A percentile compares a stretch with the other conserved stretches of the same genome.
Conservation (phyloP, 2,888 invertebrate genomes). For the Kuschelorhynchus macadamiae region DNA sequence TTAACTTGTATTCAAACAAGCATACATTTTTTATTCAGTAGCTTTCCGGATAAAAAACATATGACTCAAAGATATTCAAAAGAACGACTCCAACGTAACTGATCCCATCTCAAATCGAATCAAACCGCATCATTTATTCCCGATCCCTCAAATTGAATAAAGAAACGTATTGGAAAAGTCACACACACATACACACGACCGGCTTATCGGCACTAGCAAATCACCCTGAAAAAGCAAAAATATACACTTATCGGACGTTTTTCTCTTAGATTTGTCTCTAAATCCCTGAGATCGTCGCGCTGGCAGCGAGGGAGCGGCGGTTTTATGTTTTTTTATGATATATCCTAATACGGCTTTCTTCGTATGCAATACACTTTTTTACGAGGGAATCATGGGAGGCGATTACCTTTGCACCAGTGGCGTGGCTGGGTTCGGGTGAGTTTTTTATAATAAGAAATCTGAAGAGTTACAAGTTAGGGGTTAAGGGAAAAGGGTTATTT, state of each 20-base stretch:
- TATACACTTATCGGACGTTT: conserved; percentile 51
- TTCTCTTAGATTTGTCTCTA: conserved; percentile 63
- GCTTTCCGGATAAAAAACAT: no score
- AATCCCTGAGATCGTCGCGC: conserved; percentile 59
- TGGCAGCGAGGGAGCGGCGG: conserved; percentile 17
- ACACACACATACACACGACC: conserved; percentile 35
- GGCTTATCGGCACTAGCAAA: conserved; percentile 48
- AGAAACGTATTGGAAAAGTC: conserved; percentile 50
- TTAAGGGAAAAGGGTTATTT: no score
- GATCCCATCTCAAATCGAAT: conserved; percentile 30
- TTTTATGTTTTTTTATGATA: conserved; percentile 51
- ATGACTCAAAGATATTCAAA: no score
- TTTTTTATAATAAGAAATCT: no score
- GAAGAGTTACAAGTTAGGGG: no score
- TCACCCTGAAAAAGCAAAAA: conserved; percentile 50
- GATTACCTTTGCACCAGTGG: conserved; percentile 40
- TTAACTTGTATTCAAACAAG: no score
- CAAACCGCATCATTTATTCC: conserved; percentile 48
- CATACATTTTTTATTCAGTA: no score
- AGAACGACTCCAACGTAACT: no score
- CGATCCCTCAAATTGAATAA: conserved; percentile 41
- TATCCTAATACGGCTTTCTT: conserved; percentile 48
- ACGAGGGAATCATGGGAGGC: conserved; percentile 35
- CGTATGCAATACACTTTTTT: conserved; percentile 48
- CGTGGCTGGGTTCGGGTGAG: no score